These are phyloP conservation scores for Augochlora pura DNA, from an alignment of 1,140 invertebrate genomes.

Conservation along the genomic window DNA sequence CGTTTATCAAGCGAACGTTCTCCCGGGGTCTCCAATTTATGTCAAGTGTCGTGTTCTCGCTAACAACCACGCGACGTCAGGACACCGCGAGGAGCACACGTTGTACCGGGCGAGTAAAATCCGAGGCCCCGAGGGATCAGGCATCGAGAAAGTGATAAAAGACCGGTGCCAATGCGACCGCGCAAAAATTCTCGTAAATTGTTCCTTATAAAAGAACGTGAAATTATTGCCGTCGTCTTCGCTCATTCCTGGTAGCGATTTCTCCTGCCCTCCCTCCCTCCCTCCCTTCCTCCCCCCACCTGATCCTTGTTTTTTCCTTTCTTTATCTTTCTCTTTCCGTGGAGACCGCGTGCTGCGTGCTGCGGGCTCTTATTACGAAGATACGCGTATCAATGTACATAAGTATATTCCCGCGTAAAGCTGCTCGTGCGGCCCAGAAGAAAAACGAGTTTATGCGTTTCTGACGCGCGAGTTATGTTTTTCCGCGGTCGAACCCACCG, in stretches of 20 bases:
- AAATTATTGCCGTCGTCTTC: constrained; percentile 24
- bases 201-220: constrained; percentile 33
- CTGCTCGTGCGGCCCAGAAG: neutral
- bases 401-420: constrained; percentile 21
- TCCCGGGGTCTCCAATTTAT: constrained; percentile 8
- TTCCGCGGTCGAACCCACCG: neutral
- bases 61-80: neutral
- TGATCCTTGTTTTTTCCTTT: neutral
- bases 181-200: constrained; percentile 40
- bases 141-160: constrained; percentile 39
- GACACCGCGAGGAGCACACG: neutral
- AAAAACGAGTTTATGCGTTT: constrained; percentile 39
- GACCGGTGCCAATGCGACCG: constrained; percentile 24
- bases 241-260: constrained; percentile 25
- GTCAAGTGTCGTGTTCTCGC: constrained; percentile 27
- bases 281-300: neutral
- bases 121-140: neutral
- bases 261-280: neutral
- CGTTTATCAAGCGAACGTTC: constrained; percentile 11
- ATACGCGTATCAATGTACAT: constrained; percentile 26
- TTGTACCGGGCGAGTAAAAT: neutral
- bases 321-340: neutral
- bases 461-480: constrained; percentile 8
- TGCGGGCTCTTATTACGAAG: constrained; percentile 10
- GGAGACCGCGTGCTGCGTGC: constrained; percentile 23